phyloP scores from a whole-genome alignment of 2,797 vertebrate genomes.

The Clarias platycephalus region DNA sequence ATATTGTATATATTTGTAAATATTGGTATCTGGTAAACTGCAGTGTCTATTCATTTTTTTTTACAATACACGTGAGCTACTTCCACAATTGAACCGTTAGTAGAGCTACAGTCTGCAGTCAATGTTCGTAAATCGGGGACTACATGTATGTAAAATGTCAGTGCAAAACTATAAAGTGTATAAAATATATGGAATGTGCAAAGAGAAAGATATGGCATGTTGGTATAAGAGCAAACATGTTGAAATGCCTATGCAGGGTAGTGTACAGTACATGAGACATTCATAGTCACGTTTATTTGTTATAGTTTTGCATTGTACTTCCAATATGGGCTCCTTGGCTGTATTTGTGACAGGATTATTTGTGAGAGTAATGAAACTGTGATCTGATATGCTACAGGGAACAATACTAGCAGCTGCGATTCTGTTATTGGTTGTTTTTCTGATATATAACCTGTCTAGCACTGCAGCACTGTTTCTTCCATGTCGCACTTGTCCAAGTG shows the following conservation, averaged over 20 bases:
- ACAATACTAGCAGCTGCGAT: slow-evolving; percentile 17
- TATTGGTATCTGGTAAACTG: too few species aligned
- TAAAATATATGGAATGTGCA: too few species aligned
- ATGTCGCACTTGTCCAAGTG: neutral
- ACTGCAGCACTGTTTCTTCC: neutral
- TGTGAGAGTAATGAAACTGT: slow-evolving; percentile 13
- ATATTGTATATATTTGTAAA: too few species aligned
- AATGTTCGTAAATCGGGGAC: too few species aligned
- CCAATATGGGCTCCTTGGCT: neutral
- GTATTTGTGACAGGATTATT: slow-evolving; percentile 3
- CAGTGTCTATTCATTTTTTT: too few species aligned
- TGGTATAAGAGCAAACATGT: too few species aligned
- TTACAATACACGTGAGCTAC: too few species aligned
- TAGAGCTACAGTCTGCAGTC: too few species aligned
- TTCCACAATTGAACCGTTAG: too few species aligned
- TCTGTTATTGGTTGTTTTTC: slow-evolving; percentile 15
- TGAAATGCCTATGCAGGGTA: neutral
- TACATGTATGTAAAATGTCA: too few species aligned
- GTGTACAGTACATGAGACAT: neutral
- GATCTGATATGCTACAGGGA: slow-evolving; percentile 27
- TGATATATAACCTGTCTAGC: slow-evolving; percentile 21
- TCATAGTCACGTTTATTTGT: neutral
- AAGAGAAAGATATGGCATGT: too few species aligned
- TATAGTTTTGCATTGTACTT: neutral
- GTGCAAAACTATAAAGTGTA: too few species aligned